Evolutionary conservation across 2,797 vertebrate species (phyloP).

Genomic region (Chromobotia macracanthus): DNA sequence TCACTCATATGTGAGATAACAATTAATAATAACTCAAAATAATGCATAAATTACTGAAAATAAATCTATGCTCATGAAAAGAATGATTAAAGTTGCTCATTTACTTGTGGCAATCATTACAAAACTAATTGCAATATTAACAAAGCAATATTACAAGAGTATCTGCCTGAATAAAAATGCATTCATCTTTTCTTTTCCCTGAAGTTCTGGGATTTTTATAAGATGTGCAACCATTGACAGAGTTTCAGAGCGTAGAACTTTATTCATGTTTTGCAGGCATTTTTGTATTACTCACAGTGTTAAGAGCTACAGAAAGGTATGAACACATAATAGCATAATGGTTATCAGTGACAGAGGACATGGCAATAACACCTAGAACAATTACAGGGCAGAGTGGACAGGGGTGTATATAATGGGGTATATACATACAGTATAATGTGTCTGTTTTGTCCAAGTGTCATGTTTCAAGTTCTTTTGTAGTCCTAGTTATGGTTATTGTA

Average conservation of each 20-base stretch:
- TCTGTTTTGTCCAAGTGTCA: too few species aligned
- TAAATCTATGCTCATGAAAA: constrained; percentile 17
- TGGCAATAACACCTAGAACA: constrained; percentile 58
- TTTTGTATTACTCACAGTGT: constrained; percentile 81
- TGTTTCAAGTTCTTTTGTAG: too few species aligned
- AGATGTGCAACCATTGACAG: constrained; percentile 26
- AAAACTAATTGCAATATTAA: constrained; percentile 33
- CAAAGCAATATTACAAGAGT: constrained; percentile 19
- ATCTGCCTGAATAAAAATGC: background rate
- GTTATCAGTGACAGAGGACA: constrained; percentile 50
- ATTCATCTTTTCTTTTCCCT: background rate
- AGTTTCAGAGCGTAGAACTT: constrained; percentile 37
- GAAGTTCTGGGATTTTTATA: constrained; percentile 23
- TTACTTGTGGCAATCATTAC: constrained; percentile 28
- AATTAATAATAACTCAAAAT: too few species aligned
- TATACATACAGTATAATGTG: background rate
- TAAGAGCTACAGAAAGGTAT: constrained; percentile 64
- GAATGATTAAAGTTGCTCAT: background rate
- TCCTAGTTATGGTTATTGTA: too few species aligned
- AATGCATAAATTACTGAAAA: constrained; percentile 14
- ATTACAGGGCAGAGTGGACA: constrained; percentile 3
- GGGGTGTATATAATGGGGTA: background rate
- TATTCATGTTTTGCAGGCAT: constrained; percentile 70
- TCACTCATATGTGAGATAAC: constrained; percentile 33
- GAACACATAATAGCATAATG: constrained; percentile 63